phyloP scores from a whole-genome alignment of 2,797 vertebrate genomes.

The Pelobates cultripes region DNA sequence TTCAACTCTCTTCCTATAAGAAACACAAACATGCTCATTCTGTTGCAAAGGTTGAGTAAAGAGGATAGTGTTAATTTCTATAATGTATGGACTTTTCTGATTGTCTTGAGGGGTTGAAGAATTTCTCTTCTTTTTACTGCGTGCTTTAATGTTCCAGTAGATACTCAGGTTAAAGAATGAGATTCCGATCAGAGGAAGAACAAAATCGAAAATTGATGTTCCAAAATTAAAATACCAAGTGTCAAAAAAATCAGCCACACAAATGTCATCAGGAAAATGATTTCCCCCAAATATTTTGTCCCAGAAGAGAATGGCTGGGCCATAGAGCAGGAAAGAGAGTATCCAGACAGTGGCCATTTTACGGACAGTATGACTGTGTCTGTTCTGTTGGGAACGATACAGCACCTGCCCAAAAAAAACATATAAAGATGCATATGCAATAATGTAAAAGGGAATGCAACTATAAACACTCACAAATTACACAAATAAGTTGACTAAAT shows the following conservation, averaged over 20 bases:
- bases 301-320: slow-evolving; percentile 81
- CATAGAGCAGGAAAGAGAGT: slow-evolving; percentile 78
- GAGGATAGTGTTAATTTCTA: not conserved
- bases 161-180: slow-evolving; percentile 84
- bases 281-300: slow-evolving; percentile 72
- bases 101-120: not conserved
- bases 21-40: not conserved
- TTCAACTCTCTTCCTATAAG: not conserved
- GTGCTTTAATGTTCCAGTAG: slow-evolving; percentile 78
- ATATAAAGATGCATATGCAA: not conserved
- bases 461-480: too few relatives aligned
- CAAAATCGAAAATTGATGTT: slow-evolving; percentile 80
- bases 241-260: slow-evolving; percentile 81
- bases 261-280: slow-evolving; percentile 74
- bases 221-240: slow-evolving; percentile 82
- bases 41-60: not conserved
- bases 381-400: slow-evolving; percentile 26
- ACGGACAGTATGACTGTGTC: slow-evolving; percentile 25
- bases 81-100: not conserved
- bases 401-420: slow-evolving; percentile 8
- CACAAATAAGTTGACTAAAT: too few relatives aligned
- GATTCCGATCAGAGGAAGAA: slow-evolving; percentile 79
- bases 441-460: too few relatives aligned
- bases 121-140: slow-evolving; percentile 61
- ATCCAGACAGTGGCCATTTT: slow-evolving; percentile 59